A percentile compares a stretch with the other conserved stretches of the same genome.
Evolutionary conservation across 2,888 invertebrate species (phyloP).

Genomic region (Agonopterix heracliana): DNA sequence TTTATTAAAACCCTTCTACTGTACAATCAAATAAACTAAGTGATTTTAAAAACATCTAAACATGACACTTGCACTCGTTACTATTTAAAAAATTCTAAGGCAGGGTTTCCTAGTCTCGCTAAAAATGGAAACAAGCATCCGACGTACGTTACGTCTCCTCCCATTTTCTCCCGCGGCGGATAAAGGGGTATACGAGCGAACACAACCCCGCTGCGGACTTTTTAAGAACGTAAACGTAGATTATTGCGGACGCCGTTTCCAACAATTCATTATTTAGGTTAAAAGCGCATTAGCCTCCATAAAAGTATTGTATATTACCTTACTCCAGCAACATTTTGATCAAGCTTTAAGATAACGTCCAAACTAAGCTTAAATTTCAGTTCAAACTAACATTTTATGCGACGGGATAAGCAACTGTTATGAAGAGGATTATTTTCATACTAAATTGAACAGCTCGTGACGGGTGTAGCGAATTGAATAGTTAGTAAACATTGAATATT

Average conservation of each 20-base stretch:
- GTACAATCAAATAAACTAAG: too few relatives aligned
- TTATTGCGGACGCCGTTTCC: slow-evolving; percentile 26
- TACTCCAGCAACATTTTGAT: neutral
- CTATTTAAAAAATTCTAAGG: slow-evolving; percentile 1
- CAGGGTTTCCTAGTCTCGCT: slow-evolving; percentile 31
- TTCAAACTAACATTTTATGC: neutral
- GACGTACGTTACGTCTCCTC: slow-evolving; percentile 33
- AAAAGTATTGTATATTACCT: neutral
- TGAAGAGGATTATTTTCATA: neutral
- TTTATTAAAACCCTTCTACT: too few relatives aligned
- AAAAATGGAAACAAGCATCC: slow-evolving; percentile 37
- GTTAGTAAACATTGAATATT: slow-evolving; percentile 2
- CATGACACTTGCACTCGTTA: neutral
- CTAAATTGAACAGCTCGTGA: neutral
- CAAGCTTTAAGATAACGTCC: neutral
- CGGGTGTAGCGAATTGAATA: neutral
- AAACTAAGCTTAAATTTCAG: neutral
- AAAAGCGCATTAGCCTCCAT: slow-evolving; percentile 16
- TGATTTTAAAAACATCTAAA: too few relatives aligned
- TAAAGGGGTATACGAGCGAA: slow-evolving; percentile 30
- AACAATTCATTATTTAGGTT: slow-evolving; percentile 27
- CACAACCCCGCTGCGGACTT: slow-evolving; percentile 21
- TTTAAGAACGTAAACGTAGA: slow-evolving; percentile 31
- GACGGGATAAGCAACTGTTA: neutral
- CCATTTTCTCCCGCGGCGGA: slow-evolving; percentile 32